Evolutionary conservation across 1,140 invertebrate genomes (phyloP).

Genomic region (Zaprionus capensis): DNA sequence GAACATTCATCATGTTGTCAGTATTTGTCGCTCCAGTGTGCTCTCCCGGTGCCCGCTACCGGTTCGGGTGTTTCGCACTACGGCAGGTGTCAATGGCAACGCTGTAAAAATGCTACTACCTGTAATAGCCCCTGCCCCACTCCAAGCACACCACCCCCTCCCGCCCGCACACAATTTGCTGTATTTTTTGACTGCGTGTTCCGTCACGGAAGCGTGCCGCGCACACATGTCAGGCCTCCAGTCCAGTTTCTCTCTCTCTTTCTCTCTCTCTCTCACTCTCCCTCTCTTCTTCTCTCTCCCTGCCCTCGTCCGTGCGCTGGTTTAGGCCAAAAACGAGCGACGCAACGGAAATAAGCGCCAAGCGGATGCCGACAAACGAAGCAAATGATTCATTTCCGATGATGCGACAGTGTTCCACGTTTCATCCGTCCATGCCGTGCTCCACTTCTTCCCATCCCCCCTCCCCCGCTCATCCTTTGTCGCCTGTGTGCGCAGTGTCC

Average conservation of each 20-base stretch:
- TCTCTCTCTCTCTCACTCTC: neutral
- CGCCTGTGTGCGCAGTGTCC: neutral
- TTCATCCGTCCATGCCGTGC: constrained; percentile 8
- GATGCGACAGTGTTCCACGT: constrained; percentile 71
- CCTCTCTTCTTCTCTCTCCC: neutral
- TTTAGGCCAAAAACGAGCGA: constrained; percentile 59
- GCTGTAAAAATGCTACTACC: constrained; percentile 42
- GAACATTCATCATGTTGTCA: constrained; percentile 5
- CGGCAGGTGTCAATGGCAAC: constrained; percentile 50
- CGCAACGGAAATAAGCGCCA: constrained; percentile 83
- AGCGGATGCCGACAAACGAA: constrained; percentile 84
- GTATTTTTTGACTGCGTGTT: constrained; percentile 56
- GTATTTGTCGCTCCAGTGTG: constrained; percentile 5
- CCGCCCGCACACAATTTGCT: neutral
- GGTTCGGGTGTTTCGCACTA: constrained; percentile 14
- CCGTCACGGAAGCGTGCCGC: constrained; percentile 77
- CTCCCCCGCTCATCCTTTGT: no score
- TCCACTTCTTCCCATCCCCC: neutral
- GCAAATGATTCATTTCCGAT: constrained; percentile 84
- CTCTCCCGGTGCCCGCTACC: neutral
- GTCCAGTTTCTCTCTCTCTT: neutral
- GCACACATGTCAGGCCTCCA: constrained; percentile 66
- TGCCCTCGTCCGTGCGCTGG: constrained; percentile 22
- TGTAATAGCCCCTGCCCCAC: constrained; percentile 1
- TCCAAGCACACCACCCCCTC: neutral